Conservation (phyloP, 2,113 vertebrate genomes). For the Grammatotria lemairii region DNA sequence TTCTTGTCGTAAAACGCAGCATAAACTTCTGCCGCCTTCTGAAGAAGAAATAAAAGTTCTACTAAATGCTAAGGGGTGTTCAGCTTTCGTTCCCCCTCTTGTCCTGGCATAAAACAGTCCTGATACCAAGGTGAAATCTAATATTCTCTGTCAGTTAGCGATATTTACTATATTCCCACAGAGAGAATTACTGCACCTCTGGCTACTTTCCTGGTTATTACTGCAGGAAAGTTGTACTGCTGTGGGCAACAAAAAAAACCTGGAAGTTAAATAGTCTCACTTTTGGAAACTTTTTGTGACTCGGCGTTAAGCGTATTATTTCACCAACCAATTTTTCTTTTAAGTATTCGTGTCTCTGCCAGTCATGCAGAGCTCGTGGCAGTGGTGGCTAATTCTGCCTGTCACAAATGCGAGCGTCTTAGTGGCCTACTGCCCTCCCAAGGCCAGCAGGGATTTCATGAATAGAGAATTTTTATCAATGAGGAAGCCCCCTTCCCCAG, state of each 20-base stretch:
- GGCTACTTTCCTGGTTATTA: constrained; percentile 4
- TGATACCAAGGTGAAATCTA: constrained; percentile 27
- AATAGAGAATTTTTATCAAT: constrained; percentile 41
- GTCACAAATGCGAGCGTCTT: background rate
- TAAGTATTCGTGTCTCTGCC: background rate
- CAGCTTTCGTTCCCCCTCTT: background rate
- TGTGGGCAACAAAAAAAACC: background rate
- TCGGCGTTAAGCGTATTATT: background rate
- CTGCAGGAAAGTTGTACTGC: background rate
- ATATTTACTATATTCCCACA: constrained; percentile 31
- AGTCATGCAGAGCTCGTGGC: background rate
- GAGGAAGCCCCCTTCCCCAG: background rate
- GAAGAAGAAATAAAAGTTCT: constrained; percentile 35
- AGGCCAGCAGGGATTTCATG: constrained; percentile 33
- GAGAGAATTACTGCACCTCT: background rate
- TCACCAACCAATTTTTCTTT: background rate
- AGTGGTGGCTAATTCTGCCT: constrained; percentile 17
- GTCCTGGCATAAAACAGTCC: constrained; percentile 14
- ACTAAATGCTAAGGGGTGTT: constrained; percentile 7
- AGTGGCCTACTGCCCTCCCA: background rate
- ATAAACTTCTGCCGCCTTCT: constrained; percentile 3
- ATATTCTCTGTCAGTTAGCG: constrained; percentile 19
- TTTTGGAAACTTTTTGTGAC: constrained; percentile 7
- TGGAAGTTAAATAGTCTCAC: background rate
- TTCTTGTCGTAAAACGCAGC: constrained; percentile 30